Evolutionary conservation across 2,888 invertebrate species (phyloP), one percentile per base, ranked within the genome.

Genomic region (Athripsodes cinereus): DNA sequence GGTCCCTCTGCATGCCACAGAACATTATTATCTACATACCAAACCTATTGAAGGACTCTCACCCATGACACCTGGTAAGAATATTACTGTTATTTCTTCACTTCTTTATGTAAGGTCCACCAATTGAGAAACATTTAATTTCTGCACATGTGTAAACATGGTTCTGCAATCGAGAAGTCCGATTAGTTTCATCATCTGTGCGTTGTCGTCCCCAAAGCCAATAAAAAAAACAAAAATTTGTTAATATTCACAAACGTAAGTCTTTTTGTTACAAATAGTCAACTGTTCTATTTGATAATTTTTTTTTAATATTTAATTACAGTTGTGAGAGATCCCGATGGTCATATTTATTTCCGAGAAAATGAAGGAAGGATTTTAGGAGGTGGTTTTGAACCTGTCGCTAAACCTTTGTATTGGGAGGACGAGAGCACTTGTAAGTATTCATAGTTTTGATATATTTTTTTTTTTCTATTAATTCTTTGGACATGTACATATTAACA

Each of bases 21-120:
- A 96, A 70, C 96, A 96, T 76, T 93, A 95, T 72, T 95, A 93
- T 72, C 75, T 96, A 49, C 90, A 93, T 67, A 96, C 96, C 0
- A 89, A 92, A 72, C 85, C 87, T 2, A 86, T 92, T 46, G 78
- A 83, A 3, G 85, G 84, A 19, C 74, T 94, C 62, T 83, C 90
- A 71, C 83, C 88, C 0, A 84, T 87, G 81, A 90, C 90, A 55
- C 96, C 96, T 66, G 87, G 88, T 87, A 72, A 65, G 61, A n/a
- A 51, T 46, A 13, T 40, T 19, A 35, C 1, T 10, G 16, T 31
- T 16, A 19, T n/a, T 34, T 2, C 34, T 20, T 20, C 13, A 8
- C 21, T 21, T 46, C 6, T 46, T 46, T 18, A n/a, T n/a, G n/a
- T n/a, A n/a, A n/a, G n/a, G n/a, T n/a, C n/a, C n/a, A n/a, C n/a